Conservation (phyloP, 2,888 invertebrate species). For the Tetranychus truncatus region DNA sequence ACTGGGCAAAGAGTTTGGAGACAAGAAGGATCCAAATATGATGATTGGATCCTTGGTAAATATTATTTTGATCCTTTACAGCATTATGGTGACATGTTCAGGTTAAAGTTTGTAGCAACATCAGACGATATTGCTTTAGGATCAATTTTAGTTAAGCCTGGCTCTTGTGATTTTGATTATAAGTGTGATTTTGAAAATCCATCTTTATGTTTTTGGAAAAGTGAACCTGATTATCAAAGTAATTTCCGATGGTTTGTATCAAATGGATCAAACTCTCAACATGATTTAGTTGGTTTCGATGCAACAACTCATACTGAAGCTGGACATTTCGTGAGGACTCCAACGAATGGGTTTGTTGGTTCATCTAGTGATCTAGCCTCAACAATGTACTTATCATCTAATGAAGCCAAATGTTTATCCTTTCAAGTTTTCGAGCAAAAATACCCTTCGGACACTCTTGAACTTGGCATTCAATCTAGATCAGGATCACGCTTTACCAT, state of each 20-base stretch:
- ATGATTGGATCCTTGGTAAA: not conserved
- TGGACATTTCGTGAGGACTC: not conserved
- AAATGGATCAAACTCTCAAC: not conserved
- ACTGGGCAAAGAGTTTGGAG: not conserved
- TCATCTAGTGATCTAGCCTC: not conserved
- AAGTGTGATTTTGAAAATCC: not conserved
- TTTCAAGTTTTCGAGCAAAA: not conserved
- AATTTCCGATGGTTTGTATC: not conserved
- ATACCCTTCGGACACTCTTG: not conserved
- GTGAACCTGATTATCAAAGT: not conserved
- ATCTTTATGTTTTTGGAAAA: not conserved
- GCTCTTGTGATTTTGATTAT: not conserved
- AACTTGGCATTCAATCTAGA: not conserved
- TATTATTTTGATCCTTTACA: not conserved
- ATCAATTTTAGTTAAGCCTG: not conserved
- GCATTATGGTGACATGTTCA: not conserved
- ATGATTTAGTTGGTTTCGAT: not conserved
- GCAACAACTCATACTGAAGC: not conserved
- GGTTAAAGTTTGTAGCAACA: not conserved
- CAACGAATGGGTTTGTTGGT: not conserved
- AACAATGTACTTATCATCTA: not conserved
- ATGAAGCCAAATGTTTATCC: not conserved
- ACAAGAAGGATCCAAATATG: not conserved
- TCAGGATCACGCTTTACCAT: not conserved
- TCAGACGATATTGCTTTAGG: not conserved